Conservation (phyloP, 37 sponge, comb jelly and placozoan species). For the Theonella swinhoei region DNA sequence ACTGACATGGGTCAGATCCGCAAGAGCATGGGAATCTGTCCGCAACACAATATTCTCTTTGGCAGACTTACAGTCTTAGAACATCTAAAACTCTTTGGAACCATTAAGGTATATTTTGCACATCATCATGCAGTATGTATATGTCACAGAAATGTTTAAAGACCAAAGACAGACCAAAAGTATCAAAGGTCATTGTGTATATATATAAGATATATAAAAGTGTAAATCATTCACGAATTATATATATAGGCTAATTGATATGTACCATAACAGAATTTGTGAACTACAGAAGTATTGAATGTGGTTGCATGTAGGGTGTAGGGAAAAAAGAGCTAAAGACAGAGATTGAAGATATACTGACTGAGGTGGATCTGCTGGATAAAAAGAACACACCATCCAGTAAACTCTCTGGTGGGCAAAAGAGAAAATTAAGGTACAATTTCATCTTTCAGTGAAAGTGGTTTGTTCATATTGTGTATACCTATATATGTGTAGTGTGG, state of each 20-base stretch:
- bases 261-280: too few species aligned
- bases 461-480: too few species aligned
- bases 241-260: conserved; percentile 2
- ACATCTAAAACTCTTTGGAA: conserved; percentile 86
- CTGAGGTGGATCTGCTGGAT: conserved; percentile 71
- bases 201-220: too few species aligned
- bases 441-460: too few species aligned
- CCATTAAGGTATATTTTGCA: conserved; percentile 71
- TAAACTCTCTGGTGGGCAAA: conserved; percentile 95
- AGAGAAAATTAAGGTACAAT: conserved; percentile 89
- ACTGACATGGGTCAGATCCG: conserved; percentile 82
- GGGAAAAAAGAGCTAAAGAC: conserved; percentile 35
- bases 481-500: conserved; percentile 68
- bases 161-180: not conserved
- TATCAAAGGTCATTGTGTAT: too few species aligned
- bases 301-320: not conserved
- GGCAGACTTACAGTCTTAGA: conserved; percentile 94
- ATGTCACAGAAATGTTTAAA: not conserved
- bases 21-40: conserved; percentile 88
- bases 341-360: conserved; percentile 76
- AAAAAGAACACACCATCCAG: conserved; percentile 66
- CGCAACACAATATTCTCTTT: conserved; percentile 94
- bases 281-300: too few species aligned
- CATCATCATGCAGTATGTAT: not conserved
- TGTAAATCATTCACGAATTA: too few species aligned